phyloP scores from a whole-genome alignment of 2,113 vertebrate genomes.

The Diadophis punctatus region DNA sequence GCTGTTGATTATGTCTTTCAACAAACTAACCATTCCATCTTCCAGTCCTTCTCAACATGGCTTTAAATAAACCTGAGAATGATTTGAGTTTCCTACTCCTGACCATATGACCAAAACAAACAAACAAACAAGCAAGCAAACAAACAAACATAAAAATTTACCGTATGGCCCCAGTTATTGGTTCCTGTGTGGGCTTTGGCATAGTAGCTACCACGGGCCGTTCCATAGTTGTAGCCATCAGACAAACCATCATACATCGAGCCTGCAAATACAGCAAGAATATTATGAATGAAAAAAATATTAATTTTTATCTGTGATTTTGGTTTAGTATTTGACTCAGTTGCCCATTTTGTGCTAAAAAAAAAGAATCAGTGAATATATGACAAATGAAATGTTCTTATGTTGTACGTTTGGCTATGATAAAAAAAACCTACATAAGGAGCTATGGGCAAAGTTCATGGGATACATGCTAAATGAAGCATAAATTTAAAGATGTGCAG shows the following conservation, averaged over 20 bases:
- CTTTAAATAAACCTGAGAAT: background rate
- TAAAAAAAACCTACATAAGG: background rate
- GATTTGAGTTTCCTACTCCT: background rate
- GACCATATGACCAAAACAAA: background rate
- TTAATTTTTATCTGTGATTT: background rate
- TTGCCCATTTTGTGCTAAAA: background rate
- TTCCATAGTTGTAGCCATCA: slow-evolving; percentile 71
- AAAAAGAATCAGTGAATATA: background rate
- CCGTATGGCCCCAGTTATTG: slow-evolving; percentile 71
- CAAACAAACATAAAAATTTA: slow-evolving; percentile 52
- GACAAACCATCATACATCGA: slow-evolving; percentile 71
- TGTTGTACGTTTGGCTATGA: background rate
- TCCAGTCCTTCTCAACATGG: background rate
- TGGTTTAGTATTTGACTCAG: background rate
- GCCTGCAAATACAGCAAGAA: slow-evolving; percentile 54
- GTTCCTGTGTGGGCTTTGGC: slow-evolving; percentile 69
- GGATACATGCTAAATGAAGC: background rate
- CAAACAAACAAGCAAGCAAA: background rate
- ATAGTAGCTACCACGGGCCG: slow-evolving; percentile 69
- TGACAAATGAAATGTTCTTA: background rate
- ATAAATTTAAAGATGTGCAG: background rate
- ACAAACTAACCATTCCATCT: background rate
- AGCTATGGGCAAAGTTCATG: background rate
- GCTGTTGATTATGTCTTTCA: background rate
- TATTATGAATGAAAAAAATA: slow-evolving; percentile 28